Evolutionary conservation across 2,113 vertebrate genomes (phyloP).

Genomic region (Galbula dea): DNA sequence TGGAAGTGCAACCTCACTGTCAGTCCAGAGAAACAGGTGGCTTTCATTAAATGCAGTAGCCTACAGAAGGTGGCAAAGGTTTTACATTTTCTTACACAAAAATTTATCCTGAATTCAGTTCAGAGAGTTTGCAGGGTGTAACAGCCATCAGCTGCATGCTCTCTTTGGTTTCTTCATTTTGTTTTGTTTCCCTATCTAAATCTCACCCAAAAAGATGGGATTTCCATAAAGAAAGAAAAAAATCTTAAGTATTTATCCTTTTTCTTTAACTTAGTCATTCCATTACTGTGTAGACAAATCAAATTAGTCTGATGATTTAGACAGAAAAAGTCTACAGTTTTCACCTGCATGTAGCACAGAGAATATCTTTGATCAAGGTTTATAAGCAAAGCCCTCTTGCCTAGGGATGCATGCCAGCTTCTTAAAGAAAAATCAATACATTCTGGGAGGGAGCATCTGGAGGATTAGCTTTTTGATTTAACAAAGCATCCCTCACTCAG

Average conservation of each 20-base stretch:
- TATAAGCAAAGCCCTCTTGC: not conserved
- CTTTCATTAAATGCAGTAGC: not conserved
- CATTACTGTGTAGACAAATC: not conserved
- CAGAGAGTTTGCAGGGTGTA: not conserved
- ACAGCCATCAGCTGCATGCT: not conserved
- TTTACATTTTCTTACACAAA: not conserved
- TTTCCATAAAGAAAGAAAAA: not conserved
- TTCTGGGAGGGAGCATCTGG: not conserved
- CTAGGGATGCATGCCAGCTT: not conserved
- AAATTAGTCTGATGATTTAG: not conserved
- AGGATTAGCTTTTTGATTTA: constrained; percentile 20
- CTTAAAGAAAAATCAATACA: constrained; percentile 5
- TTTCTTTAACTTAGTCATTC: not conserved
- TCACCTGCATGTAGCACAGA: not conserved
- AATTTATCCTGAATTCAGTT: not conserved
- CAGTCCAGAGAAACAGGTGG: not conserved
- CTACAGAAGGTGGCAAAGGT: not conserved
- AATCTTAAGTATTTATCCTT: not conserved
- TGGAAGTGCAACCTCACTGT: not conserved
- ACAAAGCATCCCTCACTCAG: not conserved
- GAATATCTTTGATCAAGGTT: constrained; percentile 19
- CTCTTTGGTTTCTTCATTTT: not conserved
- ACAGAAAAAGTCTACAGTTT: not conserved
- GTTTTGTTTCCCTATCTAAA: not conserved
- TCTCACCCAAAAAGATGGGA: too few species aligned